Evolutionary conservation across 2,888 invertebrate species (phyloP).

Genomic region (Alloscopus bannaensis): DNA sequence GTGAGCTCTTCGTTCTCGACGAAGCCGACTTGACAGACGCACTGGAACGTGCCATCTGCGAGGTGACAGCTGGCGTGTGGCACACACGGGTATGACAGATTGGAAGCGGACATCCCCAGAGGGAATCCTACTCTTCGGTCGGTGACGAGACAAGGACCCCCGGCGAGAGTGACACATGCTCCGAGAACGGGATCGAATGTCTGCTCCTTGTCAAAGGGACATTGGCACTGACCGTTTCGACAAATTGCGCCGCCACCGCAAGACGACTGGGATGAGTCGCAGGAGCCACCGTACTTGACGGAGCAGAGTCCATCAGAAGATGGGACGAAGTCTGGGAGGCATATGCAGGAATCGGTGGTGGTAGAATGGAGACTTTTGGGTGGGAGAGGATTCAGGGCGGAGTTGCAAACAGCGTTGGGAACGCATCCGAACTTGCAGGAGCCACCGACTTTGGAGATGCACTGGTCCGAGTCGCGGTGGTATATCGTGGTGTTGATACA

Average conservation of each 20-base stretch:
- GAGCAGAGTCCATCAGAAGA: not conserved
- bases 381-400: not conserved
- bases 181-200: not conserved
- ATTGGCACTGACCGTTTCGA: not conserved
- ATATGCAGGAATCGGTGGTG: not conserved
- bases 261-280: not conserved
- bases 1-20: not conserved
- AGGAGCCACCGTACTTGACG: not conserved
- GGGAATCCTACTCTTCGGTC: not conserved
- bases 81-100: conserved; percentile 5
- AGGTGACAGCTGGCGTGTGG: not conserved
- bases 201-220: conserved; percentile 9
- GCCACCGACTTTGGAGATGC: not conserved
- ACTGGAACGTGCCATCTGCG: not conserved
- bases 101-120: not conserved
- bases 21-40: not conserved
- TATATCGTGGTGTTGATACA: not conserved
- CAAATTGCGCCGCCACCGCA: not conserved
- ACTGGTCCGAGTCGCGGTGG: not conserved
- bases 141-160: conserved; percentile 8
- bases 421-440: not conserved
- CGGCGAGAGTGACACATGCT: not conserved
- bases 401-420: not conserved
- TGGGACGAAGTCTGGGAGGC: not conserved
- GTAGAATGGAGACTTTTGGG: not conserved